Percentiles rank a stretch among this genome's conserved stretches.
These are phyloP conservation scores for Leptinotarsa juncta DNA, from an alignment of 2,888 invertebrate genomes.

Conservation along the genomic window DNA sequence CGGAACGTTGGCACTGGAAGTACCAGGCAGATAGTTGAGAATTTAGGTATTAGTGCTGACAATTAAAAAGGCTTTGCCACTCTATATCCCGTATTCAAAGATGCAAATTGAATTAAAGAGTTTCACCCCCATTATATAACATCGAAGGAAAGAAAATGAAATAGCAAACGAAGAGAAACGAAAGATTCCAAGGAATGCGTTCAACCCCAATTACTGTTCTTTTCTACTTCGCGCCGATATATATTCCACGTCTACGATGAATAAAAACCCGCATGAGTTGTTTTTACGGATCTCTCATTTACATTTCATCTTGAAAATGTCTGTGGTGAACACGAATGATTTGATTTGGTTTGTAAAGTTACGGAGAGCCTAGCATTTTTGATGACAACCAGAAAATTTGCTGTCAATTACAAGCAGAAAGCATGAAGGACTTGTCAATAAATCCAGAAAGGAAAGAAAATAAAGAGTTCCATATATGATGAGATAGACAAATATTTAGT, in stretches of 20 bases:
- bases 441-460: not conserved
- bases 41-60: not conserved
- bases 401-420: not conserved
- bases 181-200: conserved; percentile 23
- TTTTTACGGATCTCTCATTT: conserved; percentile 29
- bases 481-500: too few species aligned
- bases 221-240: not conserved
- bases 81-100: not conserved
- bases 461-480: not conserved
- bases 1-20: too few species aligned
- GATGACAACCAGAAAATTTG: not conserved
- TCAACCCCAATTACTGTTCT: conserved; percentile 34
- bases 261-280: conserved; percentile 11
- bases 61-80: not conserved
- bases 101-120: conserved; percentile 2
- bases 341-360: not conserved
- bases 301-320: conserved; percentile 26
- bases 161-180: conserved; percentile 11
- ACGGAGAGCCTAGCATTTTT: not conserved
- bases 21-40: too few species aligned
- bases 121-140: not conserved
- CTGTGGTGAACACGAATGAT: conserved; percentile 7
- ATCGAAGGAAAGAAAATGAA: not conserved
- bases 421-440: not conserved
- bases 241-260: conserved; percentile 29